Evolutionary conservation across 2,113 vertebrate genomes (phyloP).

Genomic region (Thinocorus orbignyianus): DNA sequence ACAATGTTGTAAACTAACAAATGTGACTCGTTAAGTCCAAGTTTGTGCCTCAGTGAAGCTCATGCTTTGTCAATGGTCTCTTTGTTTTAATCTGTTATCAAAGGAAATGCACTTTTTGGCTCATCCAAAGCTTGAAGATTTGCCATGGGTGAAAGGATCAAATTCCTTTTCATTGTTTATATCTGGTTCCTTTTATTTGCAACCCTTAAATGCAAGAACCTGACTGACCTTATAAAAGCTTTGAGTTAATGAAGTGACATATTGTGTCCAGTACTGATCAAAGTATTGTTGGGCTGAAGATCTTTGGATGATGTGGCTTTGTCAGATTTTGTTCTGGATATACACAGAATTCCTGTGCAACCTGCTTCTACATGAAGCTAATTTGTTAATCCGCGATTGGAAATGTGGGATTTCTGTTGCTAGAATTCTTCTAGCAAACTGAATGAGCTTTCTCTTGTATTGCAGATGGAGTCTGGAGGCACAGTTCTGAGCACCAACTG

Average conservation of each 20-base stretch:
- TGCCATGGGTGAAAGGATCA: background rate
- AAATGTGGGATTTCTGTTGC: background rate
- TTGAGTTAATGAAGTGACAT: background rate
- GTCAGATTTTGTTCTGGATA: background rate
- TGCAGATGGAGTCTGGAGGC: conserved; percentile 98
- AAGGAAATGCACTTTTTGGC: background rate
- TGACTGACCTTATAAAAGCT: background rate
- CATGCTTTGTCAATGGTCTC: background rate
- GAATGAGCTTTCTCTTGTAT: conserved; percentile 41
- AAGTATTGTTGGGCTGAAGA: background rate
- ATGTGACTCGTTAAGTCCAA: background rate
- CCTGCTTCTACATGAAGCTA: background rate
- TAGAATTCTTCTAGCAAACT: background rate
- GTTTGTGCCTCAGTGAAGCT: background rate
- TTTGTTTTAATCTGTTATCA: background rate
- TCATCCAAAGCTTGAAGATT: background rate
- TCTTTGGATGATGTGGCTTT: background rate
- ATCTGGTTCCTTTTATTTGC: background rate
- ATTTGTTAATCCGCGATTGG: background rate
- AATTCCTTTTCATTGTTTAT: background rate
- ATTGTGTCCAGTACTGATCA: background rate
- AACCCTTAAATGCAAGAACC: background rate
- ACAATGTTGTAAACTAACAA: background rate
- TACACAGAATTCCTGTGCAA: background rate
- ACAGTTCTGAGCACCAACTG: conserved; percentile 99